phyloP scores from a whole-genome alignment of 2,113 vertebrate species.

The Chaenogobius annularis region DNA sequence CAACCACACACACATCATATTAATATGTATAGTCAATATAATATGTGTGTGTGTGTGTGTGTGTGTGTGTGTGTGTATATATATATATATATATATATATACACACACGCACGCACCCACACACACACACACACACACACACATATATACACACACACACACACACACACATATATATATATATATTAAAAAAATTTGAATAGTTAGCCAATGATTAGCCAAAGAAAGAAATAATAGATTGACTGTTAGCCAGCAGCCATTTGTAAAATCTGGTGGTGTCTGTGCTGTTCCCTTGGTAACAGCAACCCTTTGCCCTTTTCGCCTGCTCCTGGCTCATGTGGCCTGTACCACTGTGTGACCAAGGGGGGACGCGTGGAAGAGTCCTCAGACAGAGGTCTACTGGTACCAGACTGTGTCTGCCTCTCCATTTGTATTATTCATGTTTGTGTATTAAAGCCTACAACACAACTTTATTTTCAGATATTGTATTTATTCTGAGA shows the following conservation, averaged over 20 bases:
- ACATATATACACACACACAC: no score
- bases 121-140: no score
- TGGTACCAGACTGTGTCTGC: background rate
- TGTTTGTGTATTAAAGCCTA: background rate
- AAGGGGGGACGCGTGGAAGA: constrained; percentile 12
- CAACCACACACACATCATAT: no score
- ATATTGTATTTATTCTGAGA: fast-evolving
- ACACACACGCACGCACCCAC: no score
- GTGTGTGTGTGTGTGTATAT: no score
- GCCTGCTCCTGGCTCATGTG: constrained; percentile 71
- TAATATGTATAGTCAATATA: no score
- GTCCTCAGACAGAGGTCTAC: fast-evolving
- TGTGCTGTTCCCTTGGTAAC: constrained; percentile 78
- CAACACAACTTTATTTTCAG: background rate
- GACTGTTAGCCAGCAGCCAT: constrained; percentile 18
- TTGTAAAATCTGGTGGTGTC: constrained; percentile 55
- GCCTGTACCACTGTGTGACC: constrained; percentile 61
- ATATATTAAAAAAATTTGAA: no score
- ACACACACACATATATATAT: no score
- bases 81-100: no score
- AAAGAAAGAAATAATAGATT: no score
- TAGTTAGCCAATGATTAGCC: background rate
- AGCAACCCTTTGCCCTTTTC: constrained; percentile 77
- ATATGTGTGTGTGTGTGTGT: no score
- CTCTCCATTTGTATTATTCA: fast-evolving